Evolutionary conservation across 2,797 vertebrate genomes (phyloP).

Genomic region (Sebastes cheni): DNA sequence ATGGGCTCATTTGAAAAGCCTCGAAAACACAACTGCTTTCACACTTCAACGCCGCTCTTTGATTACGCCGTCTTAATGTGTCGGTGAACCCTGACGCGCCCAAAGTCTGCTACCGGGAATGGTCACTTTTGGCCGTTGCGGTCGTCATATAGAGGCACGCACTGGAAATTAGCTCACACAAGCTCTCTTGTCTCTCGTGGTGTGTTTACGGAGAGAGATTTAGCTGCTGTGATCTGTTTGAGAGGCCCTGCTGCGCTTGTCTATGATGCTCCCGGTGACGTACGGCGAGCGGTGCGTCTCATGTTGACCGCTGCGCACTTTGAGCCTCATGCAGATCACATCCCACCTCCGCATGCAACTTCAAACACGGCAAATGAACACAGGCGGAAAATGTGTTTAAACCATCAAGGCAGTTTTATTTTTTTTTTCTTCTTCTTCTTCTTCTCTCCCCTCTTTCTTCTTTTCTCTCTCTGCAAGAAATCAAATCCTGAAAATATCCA

Average conservation of each 20-base stretch:
- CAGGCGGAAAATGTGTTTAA: constrained; percentile 43
- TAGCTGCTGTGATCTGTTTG: constrained; percentile 28
- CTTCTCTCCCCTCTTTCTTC: no score
- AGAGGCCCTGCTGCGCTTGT: constrained; percentile 28
- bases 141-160: constrained; percentile 2
- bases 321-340: constrained; percentile 56
- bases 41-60: constrained; percentile 58
- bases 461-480: constrained; percentile 25
- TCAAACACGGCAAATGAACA: constrained; percentile 41
- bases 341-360: constrained; percentile 30
- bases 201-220: constrained; percentile 4
- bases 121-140: constrained; percentile 31
- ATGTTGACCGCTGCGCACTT: constrained; percentile 16
- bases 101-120: constrained; percentile 5
- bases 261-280: constrained; percentile 39
- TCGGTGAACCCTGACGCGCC: constrained; percentile 12
- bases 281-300: background rate
- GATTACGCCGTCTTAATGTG: constrained; percentile 70
- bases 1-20: constrained; percentile 69
- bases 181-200: background rate
- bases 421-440: background rate
- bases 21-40: constrained; percentile 70
- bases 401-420: constrained; percentile 24
- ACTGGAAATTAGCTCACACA: background rate
- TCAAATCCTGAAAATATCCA: constrained; percentile 18